Evolutionary conservation across 1,140 invertebrate species (phyloP).

Genomic region (Drosophila kikkawai): DNA sequence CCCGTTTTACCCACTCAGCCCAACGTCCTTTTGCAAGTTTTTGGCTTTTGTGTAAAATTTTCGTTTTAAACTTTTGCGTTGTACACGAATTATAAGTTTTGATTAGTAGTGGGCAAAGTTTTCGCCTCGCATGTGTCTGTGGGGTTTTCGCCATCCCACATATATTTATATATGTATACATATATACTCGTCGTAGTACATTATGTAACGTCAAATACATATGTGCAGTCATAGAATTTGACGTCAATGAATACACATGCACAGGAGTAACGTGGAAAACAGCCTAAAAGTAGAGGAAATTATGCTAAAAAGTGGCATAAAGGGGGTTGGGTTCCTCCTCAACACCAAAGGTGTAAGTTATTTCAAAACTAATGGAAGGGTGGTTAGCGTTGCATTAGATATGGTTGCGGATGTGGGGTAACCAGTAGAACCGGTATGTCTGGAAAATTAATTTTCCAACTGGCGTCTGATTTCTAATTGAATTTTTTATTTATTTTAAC

Average conservation of each 20-base stretch:
- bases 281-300: constrained; percentile 59
- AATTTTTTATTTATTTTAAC: neutral
- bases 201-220: constrained; percentile 59
- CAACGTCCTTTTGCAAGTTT: constrained; percentile 59
- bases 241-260: constrained; percentile 48
- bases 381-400: constrained; percentile 9
- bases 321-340: constrained; percentile 2
- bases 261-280: constrained; percentile 45
- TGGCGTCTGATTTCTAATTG: constrained; percentile 13
- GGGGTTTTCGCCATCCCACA: constrained; percentile 5
- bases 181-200: neutral
- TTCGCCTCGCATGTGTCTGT: constrained; percentile 57
- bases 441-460: constrained; percentile 20
- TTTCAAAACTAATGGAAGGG: constrained; percentile 45
- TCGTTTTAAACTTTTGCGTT: constrained; percentile 81
- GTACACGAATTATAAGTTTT: constrained; percentile 84
- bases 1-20: neutral
- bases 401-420: neutral
- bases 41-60: constrained; percentile 82
- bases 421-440: constrained; percentile 35
- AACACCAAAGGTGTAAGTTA: constrained; percentile 38
- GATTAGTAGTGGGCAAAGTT: constrained; percentile 82
- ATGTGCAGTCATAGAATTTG: constrained; percentile 69
- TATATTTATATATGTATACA: neutral
- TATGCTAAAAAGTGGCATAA: constrained; percentile 44